These are phyloP conservation scores for Drosophila anomalata DNA, from an alignment of 2,888 invertebrate species.

Conservation along the genomic window DNA sequence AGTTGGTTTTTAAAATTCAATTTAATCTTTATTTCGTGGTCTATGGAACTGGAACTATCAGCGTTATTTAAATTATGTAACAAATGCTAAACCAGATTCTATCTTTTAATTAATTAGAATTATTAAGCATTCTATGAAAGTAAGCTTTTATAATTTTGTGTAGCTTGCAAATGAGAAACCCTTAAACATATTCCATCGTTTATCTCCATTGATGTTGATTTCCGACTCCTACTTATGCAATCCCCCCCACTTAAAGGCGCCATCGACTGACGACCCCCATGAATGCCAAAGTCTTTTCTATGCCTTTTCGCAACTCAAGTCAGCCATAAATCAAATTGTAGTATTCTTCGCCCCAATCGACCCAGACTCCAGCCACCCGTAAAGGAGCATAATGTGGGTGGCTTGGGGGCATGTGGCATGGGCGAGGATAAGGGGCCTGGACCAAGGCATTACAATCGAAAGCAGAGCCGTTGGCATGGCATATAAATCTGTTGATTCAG, in stretches of 20 bases:
- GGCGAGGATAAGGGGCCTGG: slow-evolving; percentile 30
- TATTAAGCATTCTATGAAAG: no score
- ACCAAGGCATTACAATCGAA: slow-evolving; percentile 52
- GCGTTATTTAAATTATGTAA: background rate
- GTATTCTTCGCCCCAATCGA: slow-evolving; percentile 38
- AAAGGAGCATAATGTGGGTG: slow-evolving; percentile 24
- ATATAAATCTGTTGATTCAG: slow-evolving; percentile 78
- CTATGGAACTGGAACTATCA: background rate
- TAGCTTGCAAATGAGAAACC: background rate
- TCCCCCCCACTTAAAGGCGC: slow-evolving; percentile 63
- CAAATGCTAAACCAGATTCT: background rate
- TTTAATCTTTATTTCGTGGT: background rate
- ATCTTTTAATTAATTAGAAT: background rate
- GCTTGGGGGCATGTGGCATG: slow-evolving; percentile 17
- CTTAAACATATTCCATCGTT: background rate
- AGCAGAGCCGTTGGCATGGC: slow-evolving; percentile 66
- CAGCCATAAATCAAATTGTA: slow-evolving; percentile 74
- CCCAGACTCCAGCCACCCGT: slow-evolving; percentile 25
- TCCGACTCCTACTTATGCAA: slow-evolving; percentile 63
- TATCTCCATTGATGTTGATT: slow-evolving; percentile 5
- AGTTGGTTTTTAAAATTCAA: background rate
- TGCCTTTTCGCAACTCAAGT: slow-evolving; percentile 61
- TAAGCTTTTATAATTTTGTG: no score
- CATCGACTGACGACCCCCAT: slow-evolving; percentile 30
- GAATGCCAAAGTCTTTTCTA: slow-evolving; percentile 23